Evolutionary conservation across 1,140 invertebrate species (phyloP), one percentile per base, ranked within the genome.

Genomic region (Ephestia elutella): DNA sequence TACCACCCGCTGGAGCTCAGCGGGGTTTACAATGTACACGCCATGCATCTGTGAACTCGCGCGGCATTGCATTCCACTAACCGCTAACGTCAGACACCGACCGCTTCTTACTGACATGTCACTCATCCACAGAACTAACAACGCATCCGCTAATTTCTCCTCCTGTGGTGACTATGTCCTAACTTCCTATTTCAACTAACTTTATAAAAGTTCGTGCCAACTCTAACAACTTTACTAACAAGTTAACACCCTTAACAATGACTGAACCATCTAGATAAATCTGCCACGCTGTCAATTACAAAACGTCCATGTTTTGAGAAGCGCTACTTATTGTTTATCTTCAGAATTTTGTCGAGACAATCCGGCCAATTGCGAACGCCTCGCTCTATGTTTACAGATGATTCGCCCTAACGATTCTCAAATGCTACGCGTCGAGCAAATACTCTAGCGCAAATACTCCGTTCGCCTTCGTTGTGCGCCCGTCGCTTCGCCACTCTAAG

Each of bases 31-130:
- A 91, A 90, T 81, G 89, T 92, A 90, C 94, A 94, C 90, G 93
- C 93, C 91, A 92, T 95, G 92, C 93, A 93, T 92, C 93, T 94
- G 92, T 94, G 93, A 94, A 93, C 92, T 81, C 82, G 82, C 72
- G 73, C 72, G 72, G 82, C 86, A 86, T 81, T 88, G 86, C 83
- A 88, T 86, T 88, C 83, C 80, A 82, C 81, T 83, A 85, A 86
- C 80, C 76, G 70, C 78, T 82, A 78, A 80, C 74, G 71, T 77
- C 74, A 65, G 62, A 63, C 70, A 72, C 66, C 78, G 82, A 73
- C 68, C 65, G 73, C 69, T 76, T 78, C 73, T 78, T 73, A 75
- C 68, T 74, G 59, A 71, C 71, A 77, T 66, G 65, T 60, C 63
- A 59, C 70, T 67, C 72, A 75, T 71, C 71, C 71, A 62, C 63